Base-by-base conservation (phyloP, 2,113 vertebrate genomes). In the Illadopsis cleaveri region DNA sequence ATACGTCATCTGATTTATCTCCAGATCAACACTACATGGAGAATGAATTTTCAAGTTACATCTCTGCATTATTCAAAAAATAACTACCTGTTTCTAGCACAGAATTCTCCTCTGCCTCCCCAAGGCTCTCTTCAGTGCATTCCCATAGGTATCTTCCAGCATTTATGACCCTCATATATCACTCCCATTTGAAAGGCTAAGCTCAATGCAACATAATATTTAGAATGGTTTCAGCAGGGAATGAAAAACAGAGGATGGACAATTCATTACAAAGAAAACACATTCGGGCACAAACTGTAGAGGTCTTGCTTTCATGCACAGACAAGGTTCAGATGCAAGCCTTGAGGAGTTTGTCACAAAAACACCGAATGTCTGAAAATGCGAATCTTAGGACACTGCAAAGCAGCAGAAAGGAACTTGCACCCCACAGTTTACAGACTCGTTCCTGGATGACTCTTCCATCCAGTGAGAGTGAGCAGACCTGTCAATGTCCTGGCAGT, bases 31-130 rank as follows among this genome's bases (percentile, higher is more conserved):
- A 42, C 24, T 72, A 54, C 30, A 73, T 21, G 35, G 66, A 88
- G 45, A 94, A 85, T 71, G 47, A 79, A 51, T 79, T 90, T 77
- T 85, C 56, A 76, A 65, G 82, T 58, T 57, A 81, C 54, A 57
- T 77, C 42, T 86, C 72, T 58, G 31, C n/a, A 76, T 91, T 94
- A 85, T 82, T 90, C 27, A 93, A 96, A 92, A 69, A 92, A 54
- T 61, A 92, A 48, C 56, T 47, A 60, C 45, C 27, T 56, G 15
- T 40, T 70, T 44, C 89, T 88, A 93, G 65, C 65, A 68, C n/a
- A 93, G 40, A 25, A 65, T 48, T 83, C 51, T 85, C 44, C 33
- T 42, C 80, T 73, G 56, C 45, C 9, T 88, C 54, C 79, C 35
- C 35, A 69, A 70, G 47, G 50, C 20, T 57, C 60, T 76, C 70